A percentile compares a stretch with the other conserved stretches of the same genome.
phyloP scores from a whole-genome alignment of 2,888 invertebrate species.

The Dicycla oo region DNA sequence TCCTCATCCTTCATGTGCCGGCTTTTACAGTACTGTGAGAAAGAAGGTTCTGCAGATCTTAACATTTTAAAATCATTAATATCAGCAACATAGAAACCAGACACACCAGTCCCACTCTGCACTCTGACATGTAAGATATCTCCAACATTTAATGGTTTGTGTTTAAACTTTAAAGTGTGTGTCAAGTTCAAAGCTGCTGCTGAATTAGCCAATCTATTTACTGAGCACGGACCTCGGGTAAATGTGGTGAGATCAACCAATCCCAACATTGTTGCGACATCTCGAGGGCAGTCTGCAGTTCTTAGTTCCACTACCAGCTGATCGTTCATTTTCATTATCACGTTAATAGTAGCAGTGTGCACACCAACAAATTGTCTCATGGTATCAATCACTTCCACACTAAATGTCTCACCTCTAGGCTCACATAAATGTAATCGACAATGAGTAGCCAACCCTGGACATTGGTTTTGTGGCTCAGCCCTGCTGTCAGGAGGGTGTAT shows the following conservation, averaged over 20 bases:
- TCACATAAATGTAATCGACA: constrained; percentile 52
- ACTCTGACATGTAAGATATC: constrained; percentile 44
- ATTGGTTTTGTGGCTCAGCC: constrained; percentile 1
- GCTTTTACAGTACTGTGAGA: constrained; percentile 37
- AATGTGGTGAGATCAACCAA: constrained; percentile 36
- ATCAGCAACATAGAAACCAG: constrained; percentile 56
- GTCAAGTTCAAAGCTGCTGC: constrained; percentile 1
- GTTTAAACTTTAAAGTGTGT: constrained; percentile 27
- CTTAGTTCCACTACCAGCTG: constrained; percentile 46
- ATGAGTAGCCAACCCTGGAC: constrained; percentile 49
- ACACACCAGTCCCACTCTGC: constrained; percentile 36
- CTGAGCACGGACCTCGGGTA: background rate
- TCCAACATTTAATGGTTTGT: constrained; percentile 42
- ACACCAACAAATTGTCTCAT: constrained; percentile 44
- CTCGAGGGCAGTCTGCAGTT: constrained; percentile 46
- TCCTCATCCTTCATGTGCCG: constrained; percentile 30
- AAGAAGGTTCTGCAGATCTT: background rate
- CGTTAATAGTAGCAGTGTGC: constrained; percentile 32
- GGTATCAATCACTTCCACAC: constrained; percentile 38
- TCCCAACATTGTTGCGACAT: constrained; percentile 48
- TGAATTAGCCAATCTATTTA: constrained; percentile 21
- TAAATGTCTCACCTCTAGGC: constrained; percentile 35
- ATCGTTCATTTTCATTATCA: constrained; percentile 15
- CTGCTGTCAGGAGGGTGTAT: constrained; percentile 23
- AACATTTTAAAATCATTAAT: constrained; percentile 43